Evolutionary conservation across 2,797 vertebrate genomes (phyloP), one percentile per base, ranked within the genome.

Genomic region (Onychomys arenicola): DNA sequence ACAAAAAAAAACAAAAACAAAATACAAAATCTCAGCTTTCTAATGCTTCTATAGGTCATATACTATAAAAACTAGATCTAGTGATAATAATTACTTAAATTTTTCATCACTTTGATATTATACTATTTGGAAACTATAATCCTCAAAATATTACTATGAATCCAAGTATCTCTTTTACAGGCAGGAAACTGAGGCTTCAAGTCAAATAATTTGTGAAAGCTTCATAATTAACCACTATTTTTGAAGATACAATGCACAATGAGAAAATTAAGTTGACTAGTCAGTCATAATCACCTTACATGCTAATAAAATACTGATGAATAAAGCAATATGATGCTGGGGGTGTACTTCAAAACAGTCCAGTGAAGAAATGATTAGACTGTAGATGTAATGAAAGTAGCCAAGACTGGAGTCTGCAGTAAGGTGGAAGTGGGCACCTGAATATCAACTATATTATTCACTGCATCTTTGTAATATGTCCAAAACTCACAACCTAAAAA

Each of bases 161-260:
- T 63, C n/a, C 89, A 73, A 34, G 6, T 77, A 34, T 85, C 37
- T 71, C 69, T 80, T 89, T 89, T 89, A 73, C 2, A 61, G 59
- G 57, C 29, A 67, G 82, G 57, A 89, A 83, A 81, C 63, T 27
- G 43, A 78, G 27, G 16, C 69, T 93, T 83, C 57, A 52, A 77
- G 82, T 84, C 89, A 94, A 84, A 43, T 78, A 78, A 90, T 76
- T 84, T 85, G 43, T 57, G 57, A 37, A 93, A 16, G 21, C 40
- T 65, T 25, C 67, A 88, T 11, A 77, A 81, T 77, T 61, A 77
- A 46, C 69, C 3, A 25, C 19, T 37, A 82, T 65, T 95, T 95
- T 92, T 46, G 81, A 96, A 83, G 78, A 92, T 91, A 69, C 81
- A 84, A 92, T 19, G 12, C 55, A 81, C 27, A 77, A 69, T 76